A percentile compares a stretch with the other conserved stretches of the same genome.
phyloP scores from a whole-genome alignment of 2,888 invertebrate genomes.

The Acanthoscelides obtectus region DNA sequence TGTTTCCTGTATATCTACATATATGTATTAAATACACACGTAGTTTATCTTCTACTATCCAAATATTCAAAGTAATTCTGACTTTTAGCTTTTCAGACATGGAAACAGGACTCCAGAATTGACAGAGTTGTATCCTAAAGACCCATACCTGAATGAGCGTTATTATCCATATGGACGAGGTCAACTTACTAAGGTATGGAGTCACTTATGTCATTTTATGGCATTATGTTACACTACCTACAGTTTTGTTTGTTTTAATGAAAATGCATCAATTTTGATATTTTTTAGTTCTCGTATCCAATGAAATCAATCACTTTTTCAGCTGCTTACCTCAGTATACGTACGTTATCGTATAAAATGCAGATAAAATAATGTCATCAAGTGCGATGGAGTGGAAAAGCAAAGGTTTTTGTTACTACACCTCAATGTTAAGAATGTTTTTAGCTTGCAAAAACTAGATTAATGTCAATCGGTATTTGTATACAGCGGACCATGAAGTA shows the following conservation, averaged over 20 bases:
- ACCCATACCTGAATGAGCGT: slow-evolving; percentile 9
- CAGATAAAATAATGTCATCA: background rate
- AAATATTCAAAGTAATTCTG: no score
- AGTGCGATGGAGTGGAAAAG: background rate
- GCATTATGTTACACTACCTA: no score
- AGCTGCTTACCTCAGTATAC: no score
- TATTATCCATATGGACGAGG: slow-evolving; percentile 10
- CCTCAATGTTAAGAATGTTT: background rate
- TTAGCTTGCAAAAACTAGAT: background rate
- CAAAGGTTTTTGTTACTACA: background rate
- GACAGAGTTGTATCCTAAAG: slow-evolving; percentile 7
- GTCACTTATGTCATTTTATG: no score
- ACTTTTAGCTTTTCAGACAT: slow-evolving; percentile 11
- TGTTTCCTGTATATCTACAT: no score
- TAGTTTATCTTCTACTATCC: no score
- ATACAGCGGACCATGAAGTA: background rate
- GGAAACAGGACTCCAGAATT: slow-evolving; percentile 10
- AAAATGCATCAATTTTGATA: no score
- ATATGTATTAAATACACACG: no score
- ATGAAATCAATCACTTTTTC: no score
- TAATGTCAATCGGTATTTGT: background rate
- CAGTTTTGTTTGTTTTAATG: no score
- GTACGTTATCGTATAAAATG: background rate
- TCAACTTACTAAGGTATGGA: slow-evolving; percentile 12
- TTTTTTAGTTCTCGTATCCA: no score